Evolutionary conservation across 2,113 vertebrate species (phyloP).

Genomic region (Trachemys scripta): DNA sequence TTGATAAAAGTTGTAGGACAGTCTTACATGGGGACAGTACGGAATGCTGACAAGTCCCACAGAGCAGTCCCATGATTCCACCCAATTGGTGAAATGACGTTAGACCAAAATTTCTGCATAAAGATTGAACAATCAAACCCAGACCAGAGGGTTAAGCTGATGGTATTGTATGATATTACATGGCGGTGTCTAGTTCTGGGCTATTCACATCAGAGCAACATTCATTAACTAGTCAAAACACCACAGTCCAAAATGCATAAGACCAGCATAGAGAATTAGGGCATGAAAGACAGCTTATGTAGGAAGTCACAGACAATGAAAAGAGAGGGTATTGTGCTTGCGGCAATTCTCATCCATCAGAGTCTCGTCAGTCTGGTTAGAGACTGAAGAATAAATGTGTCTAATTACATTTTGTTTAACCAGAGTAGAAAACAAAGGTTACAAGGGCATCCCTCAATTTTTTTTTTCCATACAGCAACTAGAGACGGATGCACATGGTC

Average conservation of each 20-base stretch:
- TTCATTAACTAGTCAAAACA: conserved; percentile 57
- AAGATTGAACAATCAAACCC: neutral
- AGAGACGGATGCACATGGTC: neutral
- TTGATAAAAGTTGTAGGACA: neutral
- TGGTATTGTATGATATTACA: neutral
- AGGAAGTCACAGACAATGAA: conserved; percentile 41
- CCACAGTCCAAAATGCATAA: conserved; percentile 15
- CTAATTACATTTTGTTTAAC: conserved; percentile 52
- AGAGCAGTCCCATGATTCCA: neutral
- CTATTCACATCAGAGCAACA: conserved; percentile 31
- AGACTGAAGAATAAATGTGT: conserved; percentile 37
- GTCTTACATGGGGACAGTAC: neutral
- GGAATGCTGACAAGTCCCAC: neutral
- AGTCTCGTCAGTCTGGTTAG: conserved; percentile 46
- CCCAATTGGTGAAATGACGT: conserved; percentile 4
- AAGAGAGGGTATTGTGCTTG: conserved; percentile 32
- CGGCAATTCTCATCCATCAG: conserved; percentile 40
- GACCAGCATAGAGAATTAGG: conserved; percentile 37
- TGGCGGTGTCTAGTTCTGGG: conserved; percentile 3
- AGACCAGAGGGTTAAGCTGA: neutral
- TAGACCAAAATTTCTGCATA: conserved; percentile 18
- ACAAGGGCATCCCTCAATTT: neutral
- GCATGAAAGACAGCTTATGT: conserved; percentile 59
- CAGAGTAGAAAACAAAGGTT: conserved; percentile 45
- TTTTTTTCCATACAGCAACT: neutral